Conservation (phyloP, 2,888 invertebrate species). For the Lamproptera curius region DNA sequence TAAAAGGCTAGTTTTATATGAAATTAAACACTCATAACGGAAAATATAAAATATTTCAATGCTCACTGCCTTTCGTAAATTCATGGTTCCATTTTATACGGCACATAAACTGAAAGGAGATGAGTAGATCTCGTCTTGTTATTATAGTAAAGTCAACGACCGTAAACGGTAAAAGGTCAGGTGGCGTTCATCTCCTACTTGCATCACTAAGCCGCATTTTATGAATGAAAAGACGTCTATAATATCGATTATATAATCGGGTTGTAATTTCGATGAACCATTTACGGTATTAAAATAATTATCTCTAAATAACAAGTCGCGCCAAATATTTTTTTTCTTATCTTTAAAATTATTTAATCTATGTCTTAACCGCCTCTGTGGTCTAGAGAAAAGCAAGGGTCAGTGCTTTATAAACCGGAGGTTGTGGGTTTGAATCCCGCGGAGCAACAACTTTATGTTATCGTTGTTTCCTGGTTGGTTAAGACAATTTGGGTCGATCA, state of each 20-base stretch:
- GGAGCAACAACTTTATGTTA: no score
- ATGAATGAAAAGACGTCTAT: constrained; percentile 16
- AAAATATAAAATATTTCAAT: no score
- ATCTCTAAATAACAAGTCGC: not conserved
- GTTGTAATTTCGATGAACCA: not conserved
- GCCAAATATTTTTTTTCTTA: not conserved
- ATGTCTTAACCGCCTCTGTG: not conserved
- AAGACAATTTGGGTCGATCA: no score
- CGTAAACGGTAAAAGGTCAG: constrained; percentile 15
- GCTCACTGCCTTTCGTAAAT: no score
- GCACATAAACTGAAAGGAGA: constrained; percentile 18
- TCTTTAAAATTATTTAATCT: no score
- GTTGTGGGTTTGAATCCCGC: no score
- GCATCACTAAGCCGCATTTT: constrained; percentile 18
- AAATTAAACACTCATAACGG: no score
- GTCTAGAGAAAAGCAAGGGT: not conserved
- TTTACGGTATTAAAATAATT: not conserved
- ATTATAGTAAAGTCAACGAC: constrained; percentile 17
- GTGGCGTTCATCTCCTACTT: constrained; percentile 15
- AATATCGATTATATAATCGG: not conserved
- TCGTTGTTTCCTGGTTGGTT: no score
- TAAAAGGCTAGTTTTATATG: no score
- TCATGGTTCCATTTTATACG: constrained; percentile 5
- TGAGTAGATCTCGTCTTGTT: constrained; percentile 17
- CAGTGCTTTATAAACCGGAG: no score